Evolutionary conservation across 2,888 invertebrate genomes (phyloP).

Genomic region (Eugnorisma glareosa): DNA sequence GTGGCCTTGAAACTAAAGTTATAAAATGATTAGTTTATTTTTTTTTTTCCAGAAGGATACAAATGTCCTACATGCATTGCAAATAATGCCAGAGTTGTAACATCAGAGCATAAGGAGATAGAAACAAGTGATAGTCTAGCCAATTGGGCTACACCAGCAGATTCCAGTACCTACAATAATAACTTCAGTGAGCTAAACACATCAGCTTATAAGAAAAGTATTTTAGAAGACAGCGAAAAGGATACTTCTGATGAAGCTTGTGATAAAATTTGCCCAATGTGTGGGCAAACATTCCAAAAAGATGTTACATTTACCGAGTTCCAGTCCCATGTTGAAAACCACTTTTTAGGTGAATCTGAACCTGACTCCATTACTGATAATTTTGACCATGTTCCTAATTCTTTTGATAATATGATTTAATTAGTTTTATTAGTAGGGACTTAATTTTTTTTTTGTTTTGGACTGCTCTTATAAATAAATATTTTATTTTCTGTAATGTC

Average conservation of each 20-base stretch:
- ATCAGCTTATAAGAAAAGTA: slow-evolving; percentile 78
- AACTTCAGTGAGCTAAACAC: slow-evolving; percentile 81
- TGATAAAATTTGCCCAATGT: slow-evolving; percentile 94
- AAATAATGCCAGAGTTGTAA: slow-evolving; percentile 78
- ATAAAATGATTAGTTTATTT: not conserved
- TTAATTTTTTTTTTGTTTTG: not conserved
- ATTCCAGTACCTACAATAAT: slow-evolving; percentile 84
- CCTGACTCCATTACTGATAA: slow-evolving; percentile 89
- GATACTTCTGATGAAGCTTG: slow-evolving; percentile 72
- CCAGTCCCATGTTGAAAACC: slow-evolving; percentile 94
- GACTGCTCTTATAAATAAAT: not conserved
- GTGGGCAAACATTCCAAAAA: slow-evolving; percentile 92
- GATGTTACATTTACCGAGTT: slow-evolving; percentile 92
- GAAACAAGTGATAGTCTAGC: slow-evolving; percentile 87
- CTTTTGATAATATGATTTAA: slow-evolving; percentile 82
- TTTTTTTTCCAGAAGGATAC: slow-evolving; percentile 82
- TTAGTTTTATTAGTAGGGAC: not conserved
- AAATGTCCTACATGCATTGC: slow-evolving; percentile 83
- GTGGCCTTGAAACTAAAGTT: not conserved
- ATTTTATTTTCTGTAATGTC: slow-evolving; percentile 1
- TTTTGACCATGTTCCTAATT: slow-evolving; percentile 88
- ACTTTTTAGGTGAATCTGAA: slow-evolving; percentile 92
- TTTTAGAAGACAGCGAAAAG: slow-evolving; percentile 71
- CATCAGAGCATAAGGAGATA: slow-evolving; percentile 87
- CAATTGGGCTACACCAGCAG: slow-evolving; percentile 87